A percentile compares a stretch with the other conserved stretches of the same genome.
Conservation (phyloP, 2,797 vertebrate species). For the Myotis findleyi region DNA sequence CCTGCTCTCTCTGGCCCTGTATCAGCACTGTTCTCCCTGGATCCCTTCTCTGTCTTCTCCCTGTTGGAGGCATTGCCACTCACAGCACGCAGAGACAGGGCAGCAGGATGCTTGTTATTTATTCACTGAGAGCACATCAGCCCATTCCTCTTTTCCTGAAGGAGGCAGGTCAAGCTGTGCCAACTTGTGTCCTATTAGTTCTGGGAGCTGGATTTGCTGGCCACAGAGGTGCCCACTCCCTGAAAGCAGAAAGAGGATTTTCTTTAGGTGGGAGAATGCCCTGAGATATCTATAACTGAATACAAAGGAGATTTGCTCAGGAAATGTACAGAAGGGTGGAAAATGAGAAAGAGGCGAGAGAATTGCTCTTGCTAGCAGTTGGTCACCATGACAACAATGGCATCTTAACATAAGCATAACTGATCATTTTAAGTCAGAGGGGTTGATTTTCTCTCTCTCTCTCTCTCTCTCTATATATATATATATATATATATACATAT, state of each 20-base stretch:
- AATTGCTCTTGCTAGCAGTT: background rate
- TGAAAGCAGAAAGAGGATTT: background rate
- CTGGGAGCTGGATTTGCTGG: background rate
- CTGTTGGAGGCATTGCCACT: background rate
- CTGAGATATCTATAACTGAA: background rate
- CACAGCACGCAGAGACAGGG: background rate
- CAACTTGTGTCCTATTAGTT: background rate
- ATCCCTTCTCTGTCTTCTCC: too few species aligned
- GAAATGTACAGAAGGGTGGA: background rate
- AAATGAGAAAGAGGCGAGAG: background rate
- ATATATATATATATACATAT: too few species aligned
- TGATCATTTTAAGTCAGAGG: background rate
- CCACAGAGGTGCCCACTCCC: background rate
- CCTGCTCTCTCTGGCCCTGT: background rate
- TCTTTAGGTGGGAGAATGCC: background rate
- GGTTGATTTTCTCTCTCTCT: background rate
- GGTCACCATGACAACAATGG: slow-evolving; percentile 36
- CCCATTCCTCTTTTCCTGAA: background rate
- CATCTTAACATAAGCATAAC: background rate
- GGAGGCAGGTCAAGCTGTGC: background rate
- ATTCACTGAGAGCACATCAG: background rate
- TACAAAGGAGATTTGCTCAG: background rate
- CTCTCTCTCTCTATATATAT: too few species aligned
- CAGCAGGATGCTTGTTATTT: background rate
- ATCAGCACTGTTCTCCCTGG: background rate